These are phyloP conservation scores for Drosophila mayri DNA, from an alignment of 1,140 invertebrate genomes.

Conservation along the genomic window DNA sequence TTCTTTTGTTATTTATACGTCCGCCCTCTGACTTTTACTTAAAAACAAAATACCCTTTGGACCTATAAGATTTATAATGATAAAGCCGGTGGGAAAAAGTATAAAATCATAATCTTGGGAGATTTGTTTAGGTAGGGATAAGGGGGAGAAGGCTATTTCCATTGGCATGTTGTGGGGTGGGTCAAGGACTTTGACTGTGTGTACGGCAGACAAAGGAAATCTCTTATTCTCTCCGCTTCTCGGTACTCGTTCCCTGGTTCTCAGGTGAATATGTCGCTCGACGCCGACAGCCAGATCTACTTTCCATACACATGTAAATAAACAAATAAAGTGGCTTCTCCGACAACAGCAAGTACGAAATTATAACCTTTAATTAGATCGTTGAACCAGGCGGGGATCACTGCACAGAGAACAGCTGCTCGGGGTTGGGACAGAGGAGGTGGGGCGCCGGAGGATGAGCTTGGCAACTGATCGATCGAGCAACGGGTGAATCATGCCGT, in stretches of 20 bases:
- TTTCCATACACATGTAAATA: constrained; percentile 47
- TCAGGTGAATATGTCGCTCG: constrained; percentile 37
- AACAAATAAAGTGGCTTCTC: constrained; percentile 22
- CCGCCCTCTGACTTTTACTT: too few relatives aligned
- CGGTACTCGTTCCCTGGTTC: constrained; percentile 4
- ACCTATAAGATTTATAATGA: not conserved
- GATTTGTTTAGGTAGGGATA: not conserved
- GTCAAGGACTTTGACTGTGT: constrained; percentile 32
- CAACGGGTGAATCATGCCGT: constrained; percentile 58
- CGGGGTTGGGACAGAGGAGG: constrained; percentile 1
- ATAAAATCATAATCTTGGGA: not conserved
- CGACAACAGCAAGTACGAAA: constrained; percentile 27
- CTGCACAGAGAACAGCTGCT: constrained; percentile 38
- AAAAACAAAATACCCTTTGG: too few relatives aligned
- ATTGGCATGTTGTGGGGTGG: constrained; percentile 24
- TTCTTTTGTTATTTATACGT: not conserved
- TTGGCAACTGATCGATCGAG: constrained; percentile 47
- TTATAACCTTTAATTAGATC: constrained; percentile 84
- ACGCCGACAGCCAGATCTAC: constrained; percentile 18
- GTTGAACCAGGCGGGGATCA: constrained; percentile 69
- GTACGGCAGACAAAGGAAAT: constrained; percentile 32
- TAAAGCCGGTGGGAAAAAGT: not conserved
- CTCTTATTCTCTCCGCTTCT: not conserved
- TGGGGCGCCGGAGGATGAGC: constrained; percentile 1
- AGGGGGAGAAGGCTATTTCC: not conserved